These are phyloP conservation scores for Tangara arthus DNA, from an alignment of 2,797 vertebrate species.

Conservation along the genomic window DNA sequence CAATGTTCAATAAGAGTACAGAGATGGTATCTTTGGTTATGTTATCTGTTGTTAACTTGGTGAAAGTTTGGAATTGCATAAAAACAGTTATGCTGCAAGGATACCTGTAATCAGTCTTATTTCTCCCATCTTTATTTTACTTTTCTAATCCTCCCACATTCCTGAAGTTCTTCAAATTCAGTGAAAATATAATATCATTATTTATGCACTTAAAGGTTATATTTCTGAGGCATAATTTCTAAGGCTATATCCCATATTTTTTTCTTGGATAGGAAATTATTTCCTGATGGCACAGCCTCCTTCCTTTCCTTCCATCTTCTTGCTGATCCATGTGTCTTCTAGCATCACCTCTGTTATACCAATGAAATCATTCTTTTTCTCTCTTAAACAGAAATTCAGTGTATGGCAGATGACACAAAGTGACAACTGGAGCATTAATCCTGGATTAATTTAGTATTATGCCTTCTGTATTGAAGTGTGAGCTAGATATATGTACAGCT, in stretches of 20 bases:
- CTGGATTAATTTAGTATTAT: background rate
- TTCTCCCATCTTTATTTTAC: background rate
- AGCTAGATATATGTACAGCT: background rate
- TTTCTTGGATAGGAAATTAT: background rate
- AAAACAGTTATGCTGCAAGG: background rate
- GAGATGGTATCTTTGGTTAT: background rate
- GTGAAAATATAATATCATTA: background rate
- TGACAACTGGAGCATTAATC: background rate
- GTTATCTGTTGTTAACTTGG: background rate
- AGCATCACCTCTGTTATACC: background rate
- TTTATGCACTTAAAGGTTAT: background rate
- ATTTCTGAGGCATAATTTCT: background rate
- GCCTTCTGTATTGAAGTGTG: background rate
- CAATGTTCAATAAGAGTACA: background rate
- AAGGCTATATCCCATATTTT: background rate
- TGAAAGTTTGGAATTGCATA: background rate
- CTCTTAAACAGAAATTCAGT: background rate
- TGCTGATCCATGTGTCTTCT: background rate
- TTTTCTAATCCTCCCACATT: background rate
- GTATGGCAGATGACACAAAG: background rate
- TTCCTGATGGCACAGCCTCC: background rate
- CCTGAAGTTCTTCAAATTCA: background rate
- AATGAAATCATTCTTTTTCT: background rate
- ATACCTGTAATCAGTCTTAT: background rate
- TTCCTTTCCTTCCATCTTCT: background rate